phyloP scores from a whole-genome alignment of 2,797 vertebrate genomes.

The Melanotaenia boesemani region DNA sequence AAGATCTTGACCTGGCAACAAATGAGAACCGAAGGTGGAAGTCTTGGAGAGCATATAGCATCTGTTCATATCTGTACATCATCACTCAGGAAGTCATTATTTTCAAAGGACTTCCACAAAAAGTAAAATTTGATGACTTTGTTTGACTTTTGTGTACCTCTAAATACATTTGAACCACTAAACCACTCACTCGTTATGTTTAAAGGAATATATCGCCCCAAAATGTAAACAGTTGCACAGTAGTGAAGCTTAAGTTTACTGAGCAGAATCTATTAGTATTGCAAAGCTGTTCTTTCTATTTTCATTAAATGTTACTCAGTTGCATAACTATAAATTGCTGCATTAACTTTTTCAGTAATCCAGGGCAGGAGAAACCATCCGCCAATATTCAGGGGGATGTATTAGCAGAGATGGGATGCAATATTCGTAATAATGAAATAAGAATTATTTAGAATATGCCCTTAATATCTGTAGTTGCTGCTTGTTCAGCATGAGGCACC shows the following conservation, averaged over 20 bases:
- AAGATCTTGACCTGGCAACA: too few relatives aligned
- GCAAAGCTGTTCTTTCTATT: background rate
- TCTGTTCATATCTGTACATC: too few relatives aligned
- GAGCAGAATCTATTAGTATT: background rate
- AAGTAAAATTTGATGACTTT: background rate
- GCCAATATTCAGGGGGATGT: background rate
- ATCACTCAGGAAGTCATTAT: too few relatives aligned
- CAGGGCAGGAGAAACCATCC: background rate
- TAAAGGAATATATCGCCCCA: background rate
- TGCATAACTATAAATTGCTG: background rate
- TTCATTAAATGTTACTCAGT: background rate
- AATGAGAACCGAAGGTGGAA: too few relatives aligned
- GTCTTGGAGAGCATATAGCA: too few relatives aligned
- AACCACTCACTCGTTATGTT: background rate
- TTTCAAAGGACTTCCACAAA: too few relatives aligned
- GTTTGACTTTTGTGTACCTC: background rate
- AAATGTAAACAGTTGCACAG: background rate
- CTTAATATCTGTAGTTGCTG: background rate
- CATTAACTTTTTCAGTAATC: background rate
- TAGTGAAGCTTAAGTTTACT: background rate
- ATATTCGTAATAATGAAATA: background rate
- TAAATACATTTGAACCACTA: background rate
- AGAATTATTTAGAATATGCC: background rate
- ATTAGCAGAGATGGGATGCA: background rate
- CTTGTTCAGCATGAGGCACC: background rate